Base-by-base conservation (phyloP, 2,113 vertebrate species). In the Gasterosteus nipponicus region DNA sequence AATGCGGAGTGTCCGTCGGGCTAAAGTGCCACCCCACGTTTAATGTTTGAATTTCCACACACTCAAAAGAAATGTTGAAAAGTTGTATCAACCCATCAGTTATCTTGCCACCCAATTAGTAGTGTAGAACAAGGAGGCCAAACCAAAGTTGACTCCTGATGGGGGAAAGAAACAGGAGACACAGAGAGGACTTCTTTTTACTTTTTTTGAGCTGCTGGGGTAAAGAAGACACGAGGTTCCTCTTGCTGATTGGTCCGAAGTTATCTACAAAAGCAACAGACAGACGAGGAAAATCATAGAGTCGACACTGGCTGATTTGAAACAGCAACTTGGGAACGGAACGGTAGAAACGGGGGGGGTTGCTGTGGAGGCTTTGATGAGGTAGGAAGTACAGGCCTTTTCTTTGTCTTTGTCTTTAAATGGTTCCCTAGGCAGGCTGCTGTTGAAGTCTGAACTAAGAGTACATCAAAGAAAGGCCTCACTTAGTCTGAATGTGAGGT, bases 71-170 rank as follows among this genome's bases (percentile, higher is more conserved):
- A 75, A 59, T 67, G 31, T 63, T 80, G 60, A 72, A 59, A 80
- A 77, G 62, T 60, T 41, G 38, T 80, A 66, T 77, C 71, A 85
- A 54, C 51, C 81, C 44, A 81, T 81, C 67, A 62, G 70, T 61
- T 59, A 77, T 75, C 69, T 80, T 42, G 60, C 41, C 3, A 15
- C 59, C 83, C 84, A 91, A 86, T 91, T 91, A 91, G 61, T 82
- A 66, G 78, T 65, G 59, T 60, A 59, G 69, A 80, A 72, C 62
- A 41, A 41, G 53, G 87, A 81, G 29, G 41, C 29, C 1, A 10
- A 56, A 81, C 54, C 22, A 69, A 46, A 57, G 80, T 22, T 78
- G 73, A 89, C 69, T 65, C 81, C 60, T 19, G 33, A 78, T 16
- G 41, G 58, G 38, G 46, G 12, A 18, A 64, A 39, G 54, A 71